A percentile compares a stretch with the other conserved stretches of the same genome.
phyloP scores from a whole-genome alignment of 2,113 vertebrate species.

The Peucedramus taeniatus region DNA sequence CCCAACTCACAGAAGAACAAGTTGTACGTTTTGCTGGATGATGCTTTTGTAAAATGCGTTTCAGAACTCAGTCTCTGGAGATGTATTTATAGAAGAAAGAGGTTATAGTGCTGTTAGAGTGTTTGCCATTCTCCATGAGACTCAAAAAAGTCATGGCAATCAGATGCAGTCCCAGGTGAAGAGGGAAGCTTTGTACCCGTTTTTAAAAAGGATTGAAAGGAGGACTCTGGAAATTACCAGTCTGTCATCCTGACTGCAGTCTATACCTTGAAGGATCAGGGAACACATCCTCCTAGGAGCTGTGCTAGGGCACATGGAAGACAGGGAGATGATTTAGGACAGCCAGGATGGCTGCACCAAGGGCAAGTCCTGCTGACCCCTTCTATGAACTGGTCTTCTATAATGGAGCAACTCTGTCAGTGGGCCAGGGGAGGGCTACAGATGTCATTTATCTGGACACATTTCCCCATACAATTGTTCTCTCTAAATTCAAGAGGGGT shows the following conservation, averaged over 20 bases:
- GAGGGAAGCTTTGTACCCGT: background rate
- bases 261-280: background rate
- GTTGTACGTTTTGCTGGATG: background rate
- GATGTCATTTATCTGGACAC: background rate
- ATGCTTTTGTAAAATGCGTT: background rate
- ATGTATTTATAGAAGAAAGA: background rate
- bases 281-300: background rate
- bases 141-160: background rate
- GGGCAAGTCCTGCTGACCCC: background rate
- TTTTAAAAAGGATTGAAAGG: background rate
- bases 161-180: background rate
- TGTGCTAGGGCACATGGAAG: background rate
- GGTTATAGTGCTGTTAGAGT: background rate
- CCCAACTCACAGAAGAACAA: background rate
- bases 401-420: background rate
- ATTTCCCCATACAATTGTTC: background rate
- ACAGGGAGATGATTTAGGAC: background rate
- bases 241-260: background rate
- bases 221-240: background rate
- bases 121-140: background rate
- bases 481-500: background rate
- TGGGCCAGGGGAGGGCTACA: background rate
- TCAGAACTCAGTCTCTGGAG: background rate
- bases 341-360: background rate
- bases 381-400: rapidly evolving